Base-by-base conservation (phyloP, 2,113 vertebrate species). In the Lamprotornis superbus region DNA sequence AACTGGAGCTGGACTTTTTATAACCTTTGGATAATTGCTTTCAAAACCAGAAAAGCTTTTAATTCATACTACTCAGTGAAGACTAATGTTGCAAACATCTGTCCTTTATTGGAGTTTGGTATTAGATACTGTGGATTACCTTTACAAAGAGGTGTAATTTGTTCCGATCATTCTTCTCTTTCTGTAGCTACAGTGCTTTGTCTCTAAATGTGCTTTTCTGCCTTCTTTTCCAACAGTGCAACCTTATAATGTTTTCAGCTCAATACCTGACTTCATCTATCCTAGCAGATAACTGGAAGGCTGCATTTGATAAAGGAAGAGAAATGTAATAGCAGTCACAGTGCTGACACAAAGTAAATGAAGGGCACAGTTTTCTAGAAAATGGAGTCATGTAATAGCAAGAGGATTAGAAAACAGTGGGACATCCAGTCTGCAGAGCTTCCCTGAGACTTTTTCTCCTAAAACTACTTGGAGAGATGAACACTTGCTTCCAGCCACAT, bases 11-110 rank as follows among this genome's bases (percentile, higher is more conserved):
- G 28, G 53, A 74, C 83, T 92, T 85, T 23, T 93, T 74, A 39
- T 87, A 94, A 83, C 68, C 56, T 90, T 90, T 93, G 52, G 63
- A 83, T 96, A 95, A 94, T 94, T 89, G 42, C 50, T 89, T 95
- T 89, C 84, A 90, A 94, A 97, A 65, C 53, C 55, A 89, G 64
- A 31, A 94, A 89, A 89, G 37, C n/a, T 86, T 94, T 77, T 59
- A 73, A 65, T 59, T 92, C 37, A 11, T 61, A 33, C 46, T 63
- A 16, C 42, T 60, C 50, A 42, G 28, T 63, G 86, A 91, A 90
- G 67, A 76, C 64, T 75, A 46, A 71, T 52, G 35, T 71, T 0
- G 0, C 83, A 88, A 92, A 86, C 2, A 2, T 85, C 63, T 74
- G 3, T 92, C 59, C 53, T 87, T 91, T 83, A 49, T n/a, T 85